Conservation (phyloP, 1,140 invertebrate genomes). For the Atopsyche davidsoni region DNA sequence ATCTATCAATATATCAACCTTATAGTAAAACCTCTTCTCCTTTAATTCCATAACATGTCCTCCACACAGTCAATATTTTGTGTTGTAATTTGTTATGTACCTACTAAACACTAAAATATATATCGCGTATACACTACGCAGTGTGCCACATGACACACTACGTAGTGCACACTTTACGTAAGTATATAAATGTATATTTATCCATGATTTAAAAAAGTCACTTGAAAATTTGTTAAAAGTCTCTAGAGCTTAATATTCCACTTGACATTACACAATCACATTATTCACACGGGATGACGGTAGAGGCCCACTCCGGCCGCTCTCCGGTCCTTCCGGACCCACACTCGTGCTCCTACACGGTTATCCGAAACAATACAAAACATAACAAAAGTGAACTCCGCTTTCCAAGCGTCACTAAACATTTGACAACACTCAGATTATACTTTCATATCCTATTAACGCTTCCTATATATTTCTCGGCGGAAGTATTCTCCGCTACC, state of each 20-base stretch:
- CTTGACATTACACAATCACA: constrained; percentile 23
- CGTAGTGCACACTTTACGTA: constrained; percentile 25
- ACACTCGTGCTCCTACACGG: neutral
- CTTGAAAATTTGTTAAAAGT: constrained; percentile 32
- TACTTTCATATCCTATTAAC: constrained; percentile 15
- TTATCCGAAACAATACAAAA: constrained; percentile 20
- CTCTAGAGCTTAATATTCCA: constrained; percentile 30
- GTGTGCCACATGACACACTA: neutral
- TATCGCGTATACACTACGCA: constrained; percentile 6
- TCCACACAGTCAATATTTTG: constrained; percentile 25
- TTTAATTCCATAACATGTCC: constrained; percentile 21
- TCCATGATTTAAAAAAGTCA: constrained; percentile 31
- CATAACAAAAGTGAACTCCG: constrained; percentile 19
- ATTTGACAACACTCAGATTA: constrained; percentile 20
- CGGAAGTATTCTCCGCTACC: no score
- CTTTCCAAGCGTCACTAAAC: constrained; percentile 14
- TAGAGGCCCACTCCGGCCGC: neutral
- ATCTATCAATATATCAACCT: constrained; percentile 29
- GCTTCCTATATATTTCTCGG: constrained; percentile 19
- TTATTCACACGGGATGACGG: constrained; percentile 6
- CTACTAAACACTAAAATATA: constrained; percentile 31
- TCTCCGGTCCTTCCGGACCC: neutral
- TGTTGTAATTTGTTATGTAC: constrained; percentile 31
- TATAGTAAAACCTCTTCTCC: constrained; percentile 28
- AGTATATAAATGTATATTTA: constrained; percentile 30